phyloP scores from a whole-genome alignment of 1,140 invertebrate genomes.

The Nylanderia fulva region DNA sequence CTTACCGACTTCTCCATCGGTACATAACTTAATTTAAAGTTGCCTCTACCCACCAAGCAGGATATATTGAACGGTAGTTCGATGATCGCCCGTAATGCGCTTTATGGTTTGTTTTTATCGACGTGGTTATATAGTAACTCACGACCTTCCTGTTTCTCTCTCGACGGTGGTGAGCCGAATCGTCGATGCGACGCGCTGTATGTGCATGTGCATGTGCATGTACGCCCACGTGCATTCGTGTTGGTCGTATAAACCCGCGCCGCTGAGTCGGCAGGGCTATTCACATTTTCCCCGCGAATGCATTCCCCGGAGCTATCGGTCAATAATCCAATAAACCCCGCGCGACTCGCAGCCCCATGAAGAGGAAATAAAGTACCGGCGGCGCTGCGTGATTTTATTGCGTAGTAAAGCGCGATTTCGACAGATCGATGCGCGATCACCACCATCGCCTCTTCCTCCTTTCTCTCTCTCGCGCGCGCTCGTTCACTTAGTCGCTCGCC shows the following conservation, averaged over 20 bases:
- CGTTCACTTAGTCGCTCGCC: slow-evolving; percentile 75
- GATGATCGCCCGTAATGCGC: slow-evolving; percentile 83
- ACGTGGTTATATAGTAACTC: slow-evolving; percentile 75
- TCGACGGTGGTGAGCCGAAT: slow-evolving; percentile 57
- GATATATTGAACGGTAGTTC: slow-evolving; percentile 79
- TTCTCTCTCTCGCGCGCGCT: not conserved
- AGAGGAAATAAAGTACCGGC: slow-evolving; percentile 73
- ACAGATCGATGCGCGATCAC: slow-evolving; percentile 74
- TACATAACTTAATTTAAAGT: slow-evolving; percentile 74
- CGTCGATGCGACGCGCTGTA: not conserved
- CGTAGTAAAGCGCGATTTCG: slow-evolving; percentile 75
- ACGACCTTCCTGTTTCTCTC: slow-evolving; percentile 67
- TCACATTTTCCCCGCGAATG: slow-evolving; percentile 69
- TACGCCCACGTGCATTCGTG: not conserved
- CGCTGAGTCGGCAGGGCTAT: slow-evolving; percentile 66
- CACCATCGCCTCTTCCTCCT: not conserved
- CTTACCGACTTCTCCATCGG: slow-evolving; percentile 81
- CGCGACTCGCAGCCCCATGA: slow-evolving; percentile 57
- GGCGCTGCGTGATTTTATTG: slow-evolving; percentile 76
- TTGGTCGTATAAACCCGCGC: slow-evolving; percentile 38
- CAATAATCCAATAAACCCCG: slow-evolving; percentile 75
- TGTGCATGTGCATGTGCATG: not conserved
- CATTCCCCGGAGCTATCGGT: slow-evolving; percentile 63
- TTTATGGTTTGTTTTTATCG: slow-evolving; percentile 85
- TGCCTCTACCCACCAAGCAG: slow-evolving; percentile 80